Evolutionary conservation across 2,797 vertebrate species (phyloP), one percentile per base, ranked within the genome.

Genomic region (Tauraco hartlaubi): DNA sequence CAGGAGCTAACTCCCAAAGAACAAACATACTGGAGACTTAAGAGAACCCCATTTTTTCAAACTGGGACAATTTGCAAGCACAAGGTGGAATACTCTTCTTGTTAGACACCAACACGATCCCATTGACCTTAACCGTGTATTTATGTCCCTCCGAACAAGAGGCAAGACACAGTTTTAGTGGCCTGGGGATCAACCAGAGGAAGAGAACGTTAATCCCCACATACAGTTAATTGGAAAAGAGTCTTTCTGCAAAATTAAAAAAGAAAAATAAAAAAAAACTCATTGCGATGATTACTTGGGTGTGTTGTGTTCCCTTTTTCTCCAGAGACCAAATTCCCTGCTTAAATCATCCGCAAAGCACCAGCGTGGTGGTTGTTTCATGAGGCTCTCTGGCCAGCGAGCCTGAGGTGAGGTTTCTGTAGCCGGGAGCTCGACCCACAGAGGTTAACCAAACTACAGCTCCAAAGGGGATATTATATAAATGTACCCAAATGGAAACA

Each of bases 381-480:
- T 15, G 46, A 81, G 62, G 58, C 33, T 68, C 54, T 58, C 54
- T 61, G 91, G 58, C 64, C 82, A 91, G 68, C 0, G 0, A 61
- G 61, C 29, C 35, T 28, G 49, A 80, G 23, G 39, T 91, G 89
- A 88, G 69, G 76, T 55, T 92, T 81, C 89, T 94, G 79, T 48
- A 90, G 78, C 46, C 1, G 1, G 72, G 80, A 91, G 67, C 54
- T 75, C 4, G 6, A 93, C 94, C 82, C 87, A 88, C 82, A 92
- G 79, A 93, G 92, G 92, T 95, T 94, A 96, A 95, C 87, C 94
- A 96, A 97, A 90, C 95, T 94, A 94, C 89, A 96, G 62, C 89
- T 92, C 96, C 94, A 79, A 78, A 84, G 91, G 80, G 87, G 58
- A 83, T 94, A 85, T 91, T 88, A 88, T 22, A 92, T 35, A 72